Percentiles rank a stretch among this genome's conserved stretches.
These are phyloP conservation scores for Epinephelus coioides DNA, from an alignment of 2,797 vertebrate species.

Conservation along the genomic window DNA sequence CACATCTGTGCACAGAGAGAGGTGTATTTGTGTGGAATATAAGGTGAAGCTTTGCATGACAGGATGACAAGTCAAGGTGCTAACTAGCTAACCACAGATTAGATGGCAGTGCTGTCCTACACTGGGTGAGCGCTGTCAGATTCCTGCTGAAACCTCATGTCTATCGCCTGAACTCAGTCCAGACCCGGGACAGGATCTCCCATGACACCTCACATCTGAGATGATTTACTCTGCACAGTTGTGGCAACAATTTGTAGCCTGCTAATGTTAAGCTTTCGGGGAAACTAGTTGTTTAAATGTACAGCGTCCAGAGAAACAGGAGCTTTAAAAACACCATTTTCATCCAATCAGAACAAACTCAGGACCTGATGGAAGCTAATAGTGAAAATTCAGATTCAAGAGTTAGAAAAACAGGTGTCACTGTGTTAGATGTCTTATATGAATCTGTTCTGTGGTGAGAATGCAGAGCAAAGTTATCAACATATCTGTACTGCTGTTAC, in stretches of 20 bases:
- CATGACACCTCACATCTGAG: slow-evolving; percentile 3
- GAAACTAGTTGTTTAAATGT: not conserved
- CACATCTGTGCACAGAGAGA: not conserved
- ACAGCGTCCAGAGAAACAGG: not conserved
- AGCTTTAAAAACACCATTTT: not conserved
- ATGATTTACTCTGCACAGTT: slow-evolving; percentile 25
- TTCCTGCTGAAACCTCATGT: slow-evolving; percentile 15
- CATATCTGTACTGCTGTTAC: not conserved
- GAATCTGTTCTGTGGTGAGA: not conserved
- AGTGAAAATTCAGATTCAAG: not conserved
- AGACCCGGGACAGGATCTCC: slow-evolving; percentile 16
- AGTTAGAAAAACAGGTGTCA: not conserved
- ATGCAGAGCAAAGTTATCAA: not conserved
- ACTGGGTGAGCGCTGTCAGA: slow-evolving; percentile 7
- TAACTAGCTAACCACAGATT: not conserved
- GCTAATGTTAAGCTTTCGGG: not conserved
- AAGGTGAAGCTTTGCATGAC: not conserved
- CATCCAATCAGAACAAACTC: not conserved
- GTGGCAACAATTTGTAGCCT: not conserved
- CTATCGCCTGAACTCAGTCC: slow-evolving; percentile 15
- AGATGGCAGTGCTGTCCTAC: slow-evolving; percentile 8
- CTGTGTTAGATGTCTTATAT: not conserved
- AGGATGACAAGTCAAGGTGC: slow-evolving; percentile 27
- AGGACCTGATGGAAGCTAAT: not conserved
- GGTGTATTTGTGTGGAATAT: not conserved